These are phyloP conservation scores for Pipistrellus pipistrellus DNA, from an alignment of 2,797 vertebrate genomes.

Conservation along the genomic window DNA sequence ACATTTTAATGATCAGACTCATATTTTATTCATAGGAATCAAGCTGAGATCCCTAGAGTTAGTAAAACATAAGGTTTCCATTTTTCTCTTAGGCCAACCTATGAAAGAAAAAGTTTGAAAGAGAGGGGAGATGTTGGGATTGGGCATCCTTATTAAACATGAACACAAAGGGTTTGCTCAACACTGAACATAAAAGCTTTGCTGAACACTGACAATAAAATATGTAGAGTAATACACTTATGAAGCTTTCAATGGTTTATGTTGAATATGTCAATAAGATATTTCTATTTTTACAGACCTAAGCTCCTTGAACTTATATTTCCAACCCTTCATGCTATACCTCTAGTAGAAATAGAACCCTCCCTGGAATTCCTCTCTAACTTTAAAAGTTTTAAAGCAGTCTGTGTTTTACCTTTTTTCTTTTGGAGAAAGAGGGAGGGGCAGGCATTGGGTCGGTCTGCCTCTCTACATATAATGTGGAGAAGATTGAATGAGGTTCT, in stretches of 20 bases:
- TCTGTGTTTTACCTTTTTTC: slow-evolving; percentile 15
- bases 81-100: slow-evolving; percentile 51
- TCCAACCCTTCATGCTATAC: background rate
- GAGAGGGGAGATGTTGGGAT: slow-evolving; percentile 14
- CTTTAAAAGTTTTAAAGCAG: slow-evolving; percentile 49
- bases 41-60: slow-evolving; percentile 71
- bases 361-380: background rate
- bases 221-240: background rate
- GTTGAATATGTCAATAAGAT: slow-evolving; percentile 30
- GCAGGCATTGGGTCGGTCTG: background rate
- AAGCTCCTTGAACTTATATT: slow-evolving; percentile 37
- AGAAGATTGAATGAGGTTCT: slow-evolving; percentile 51
- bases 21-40: slow-evolving; percentile 83
- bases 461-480: background rate
- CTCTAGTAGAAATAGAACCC: background rate
- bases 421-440: background rate
- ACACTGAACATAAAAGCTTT: slow-evolving; percentile 14
- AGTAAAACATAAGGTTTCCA: slow-evolving; percentile 62
- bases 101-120: slow-evolving; percentile 63
- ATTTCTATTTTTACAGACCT: slow-evolving; percentile 43
- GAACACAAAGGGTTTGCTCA: slow-evolving; percentile 39
- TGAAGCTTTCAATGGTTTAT: background rate
- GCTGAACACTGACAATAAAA: slow-evolving; percentile 25
- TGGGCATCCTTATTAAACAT: slow-evolving; percentile 18
- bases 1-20: slow-evolving; percentile 80